Conservation (phyloP, 2,888 invertebrate genomes). For the Stenodera caucasica region DNA sequence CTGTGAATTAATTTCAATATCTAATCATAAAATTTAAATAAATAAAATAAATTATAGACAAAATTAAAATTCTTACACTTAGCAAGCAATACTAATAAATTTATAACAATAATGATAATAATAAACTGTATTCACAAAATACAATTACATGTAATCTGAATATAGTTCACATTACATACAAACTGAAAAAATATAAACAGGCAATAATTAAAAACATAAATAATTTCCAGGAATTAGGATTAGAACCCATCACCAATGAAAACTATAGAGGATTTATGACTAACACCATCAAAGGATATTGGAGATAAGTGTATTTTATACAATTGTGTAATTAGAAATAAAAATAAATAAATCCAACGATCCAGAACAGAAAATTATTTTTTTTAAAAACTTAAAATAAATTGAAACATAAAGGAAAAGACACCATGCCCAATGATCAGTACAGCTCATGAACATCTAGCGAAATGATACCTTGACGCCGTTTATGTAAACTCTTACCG, state of each 20-base stretch:
- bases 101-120: neutral
- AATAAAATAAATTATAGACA: no score
- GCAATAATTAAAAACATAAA: neutral
- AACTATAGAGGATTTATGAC: neutral
- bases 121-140: neutral
- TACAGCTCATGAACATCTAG: slow-evolving; percentile 27
- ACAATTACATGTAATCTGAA: neutral
- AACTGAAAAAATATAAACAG: slow-evolving; percentile 5
- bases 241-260: slow-evolving; percentile 1
- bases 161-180: neutral
- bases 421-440: slow-evolving; percentile 29
- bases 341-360: neutral
- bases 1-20: no score
- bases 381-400: slow-evolving; percentile 15
- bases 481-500: slow-evolving; percentile 70
- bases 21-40: no score
- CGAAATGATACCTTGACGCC: slow-evolving; percentile 20
- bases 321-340: neutral
- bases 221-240: neutral
- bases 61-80: no score
- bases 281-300: neutral
- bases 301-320: neutral
- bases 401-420: slow-evolving; percentile 9
- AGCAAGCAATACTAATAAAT: no score
- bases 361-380: neutral